Evolutionary conservation across 2,888 invertebrate species (phyloP).

Genomic region (Ethmia dodecea): DNA sequence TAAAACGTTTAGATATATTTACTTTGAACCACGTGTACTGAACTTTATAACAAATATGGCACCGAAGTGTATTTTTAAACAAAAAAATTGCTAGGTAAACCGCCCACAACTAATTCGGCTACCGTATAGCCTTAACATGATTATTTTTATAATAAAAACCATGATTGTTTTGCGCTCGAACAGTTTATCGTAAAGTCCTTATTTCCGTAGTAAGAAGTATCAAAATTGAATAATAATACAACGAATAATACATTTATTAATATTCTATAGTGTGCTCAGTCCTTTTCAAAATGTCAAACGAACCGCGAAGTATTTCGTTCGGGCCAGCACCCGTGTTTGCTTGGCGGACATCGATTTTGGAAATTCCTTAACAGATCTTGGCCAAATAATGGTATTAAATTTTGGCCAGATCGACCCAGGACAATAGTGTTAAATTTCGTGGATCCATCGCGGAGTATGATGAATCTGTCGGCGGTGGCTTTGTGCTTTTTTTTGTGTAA

Average conservation of each 20-base stretch:
- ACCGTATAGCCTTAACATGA: conserved; percentile 62
- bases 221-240: too few species aligned
- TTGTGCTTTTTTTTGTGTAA: conserved; percentile 24
- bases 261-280: too few species aligned
- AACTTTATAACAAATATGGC: too few species aligned
- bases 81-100: conserved; percentile 40
- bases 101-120: conserved; percentile 57
- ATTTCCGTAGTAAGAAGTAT: too few species aligned
- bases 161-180: too few species aligned
- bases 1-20: too few species aligned
- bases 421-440: conserved; percentile 73
- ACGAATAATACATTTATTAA: too few species aligned
- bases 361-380: conserved; percentile 40
- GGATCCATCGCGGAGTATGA: conserved; percentile 58
- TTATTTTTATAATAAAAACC: conserved; percentile 46
- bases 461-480: conserved; percentile 57
- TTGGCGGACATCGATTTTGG: conserved; percentile 57
- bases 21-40: too few species aligned
- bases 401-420: conserved; percentile 45
- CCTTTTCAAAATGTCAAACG: conserved; percentile 56
- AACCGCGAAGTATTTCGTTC: conserved; percentile 64
- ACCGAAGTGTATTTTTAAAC: not conserved
- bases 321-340: conserved; percentile 58
- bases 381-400: conserved; percentile 60
- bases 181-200: too few species aligned